Evolutionary conservation across 2,113 vertebrate genomes (phyloP).

Genomic region (Amphiprion ocellaris): DNA sequence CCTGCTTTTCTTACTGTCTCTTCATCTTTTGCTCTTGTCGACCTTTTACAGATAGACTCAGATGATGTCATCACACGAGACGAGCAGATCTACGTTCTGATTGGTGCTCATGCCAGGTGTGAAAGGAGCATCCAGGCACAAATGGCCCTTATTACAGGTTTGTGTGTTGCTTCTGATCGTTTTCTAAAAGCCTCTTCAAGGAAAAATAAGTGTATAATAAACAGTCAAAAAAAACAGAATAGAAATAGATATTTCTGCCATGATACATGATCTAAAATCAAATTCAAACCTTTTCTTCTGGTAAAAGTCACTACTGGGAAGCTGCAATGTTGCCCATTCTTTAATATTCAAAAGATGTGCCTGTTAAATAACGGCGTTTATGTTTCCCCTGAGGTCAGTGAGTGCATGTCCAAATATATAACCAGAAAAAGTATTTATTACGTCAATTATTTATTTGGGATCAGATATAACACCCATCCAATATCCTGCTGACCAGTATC

Average conservation of each 20-base stretch:
- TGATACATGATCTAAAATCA: neutral
- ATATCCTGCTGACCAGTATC: slow-evolving; percentile 67
- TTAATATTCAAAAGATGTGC: neutral
- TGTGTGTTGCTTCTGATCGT: neutral
- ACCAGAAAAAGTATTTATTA: slow-evolving; percentile 29
- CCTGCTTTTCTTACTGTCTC: neutral
- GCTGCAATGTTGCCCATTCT: neutral
- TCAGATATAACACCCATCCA: slow-evolving; percentile 57
- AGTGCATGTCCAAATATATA: slow-evolving; percentile 31
- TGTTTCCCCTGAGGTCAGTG: neutral
- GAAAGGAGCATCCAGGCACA: slow-evolving; percentile 85
- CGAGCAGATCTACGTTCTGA: slow-evolving; percentile 92
- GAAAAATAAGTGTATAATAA: neutral
- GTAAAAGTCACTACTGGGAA: neutral
- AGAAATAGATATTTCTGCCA: neutral
- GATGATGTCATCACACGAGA: slow-evolving; percentile 93
- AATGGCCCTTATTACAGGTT: slow-evolving; percentile 83
- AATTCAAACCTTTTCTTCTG: neutral
- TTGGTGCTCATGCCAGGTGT: slow-evolving; percentile 87
- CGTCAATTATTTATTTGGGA: slow-evolving; percentile 45
- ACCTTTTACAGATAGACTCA: slow-evolving; percentile 86
- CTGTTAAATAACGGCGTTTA: neutral
- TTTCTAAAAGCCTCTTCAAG: neutral
- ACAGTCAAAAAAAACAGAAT: neutral
- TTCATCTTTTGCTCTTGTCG: neutral